phyloP scores from a whole-genome alignment of 2,113 vertebrate species.

The Mesoclemmys tuberculata region DNA sequence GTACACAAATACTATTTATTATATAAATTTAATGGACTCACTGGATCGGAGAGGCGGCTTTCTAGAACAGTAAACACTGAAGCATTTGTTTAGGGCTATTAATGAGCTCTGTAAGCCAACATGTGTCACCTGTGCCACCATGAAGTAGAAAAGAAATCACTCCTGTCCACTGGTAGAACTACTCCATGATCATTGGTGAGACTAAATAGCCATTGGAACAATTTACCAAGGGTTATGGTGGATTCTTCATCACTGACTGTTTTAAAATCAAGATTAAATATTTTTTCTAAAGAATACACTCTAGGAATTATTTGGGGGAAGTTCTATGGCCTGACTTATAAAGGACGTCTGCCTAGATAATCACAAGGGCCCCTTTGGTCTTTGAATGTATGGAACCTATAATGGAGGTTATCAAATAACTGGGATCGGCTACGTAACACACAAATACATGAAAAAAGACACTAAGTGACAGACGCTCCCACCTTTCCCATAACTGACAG shows the following conservation, averaged over 20 bases:
- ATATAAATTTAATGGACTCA: slow-evolving; percentile 26
- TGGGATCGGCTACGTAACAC: neutral
- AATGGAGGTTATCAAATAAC: neutral
- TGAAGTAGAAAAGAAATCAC: neutral
- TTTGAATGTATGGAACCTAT: neutral
- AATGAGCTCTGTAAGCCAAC: slow-evolving; percentile 34
- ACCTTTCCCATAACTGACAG: neutral
- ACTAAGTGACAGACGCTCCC: neutral
- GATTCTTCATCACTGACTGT: neutral
- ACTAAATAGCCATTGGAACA: neutral
- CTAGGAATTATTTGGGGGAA: neutral
- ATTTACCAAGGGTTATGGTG: neutral
- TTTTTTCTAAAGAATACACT: neutral
- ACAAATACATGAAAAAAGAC: neutral
- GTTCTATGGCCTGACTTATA: neutral
- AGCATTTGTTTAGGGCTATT: slow-evolving; percentile 42
- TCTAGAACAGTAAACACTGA: slow-evolving; percentile 43
- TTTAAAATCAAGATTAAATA: neutral
- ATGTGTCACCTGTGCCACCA: neutral
- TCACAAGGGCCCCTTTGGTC: neutral
- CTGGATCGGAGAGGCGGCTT: slow-evolving; percentile 49
- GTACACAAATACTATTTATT: slow-evolving; percentile 12
- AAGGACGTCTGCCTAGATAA: neutral
- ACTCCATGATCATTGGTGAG: neutral
- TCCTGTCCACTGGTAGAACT: neutral